Base-by-base conservation (phyloP, 37 sponge, comb jelly and placozoan genomes). In the Spongilla lacustris region DNA sequence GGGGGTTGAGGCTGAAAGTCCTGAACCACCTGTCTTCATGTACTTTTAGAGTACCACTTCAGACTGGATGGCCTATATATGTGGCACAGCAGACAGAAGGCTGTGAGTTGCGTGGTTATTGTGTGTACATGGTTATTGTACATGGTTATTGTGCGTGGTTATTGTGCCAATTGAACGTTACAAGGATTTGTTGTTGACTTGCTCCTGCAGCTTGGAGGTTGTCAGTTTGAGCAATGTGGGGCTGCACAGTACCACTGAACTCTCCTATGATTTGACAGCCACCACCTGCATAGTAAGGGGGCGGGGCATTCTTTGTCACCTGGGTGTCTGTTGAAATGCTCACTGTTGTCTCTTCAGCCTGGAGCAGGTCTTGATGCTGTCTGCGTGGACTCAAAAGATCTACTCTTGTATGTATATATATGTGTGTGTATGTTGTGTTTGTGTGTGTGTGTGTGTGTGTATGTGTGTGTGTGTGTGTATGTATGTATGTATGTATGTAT, bases 381-480 rank as follows among this genome's bases (percentile, higher is more conserved):
- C 73, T 72, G 13, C 11, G 30, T 32, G 30, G 8, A 25, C 30
- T 9, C 13, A 4, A 72, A 31, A 72, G 73, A 72, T 11, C 30
- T 32, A 1, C 30, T 72, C 14, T 11, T 72, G 27, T 36, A 36
- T 35, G 27, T 48, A 78, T 67, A 31, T 74, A 71, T 12, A 69
- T 81, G 81, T 12, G 71, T 81, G 84, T 74, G 66, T 84, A 73
- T 72, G 84, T 73, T 72, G 84, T 83, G 84, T 83, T 48, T 73
- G 84, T 36, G 84, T 83, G 84, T 72, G 84, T 83, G 74, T 36
- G 74, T 71, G 74, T 36, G 84, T 83, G 74, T 72, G 84, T 83
- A 74, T 83, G 84, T 83, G 74, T 71, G 84, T 4, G 74, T 81
- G 81, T 81, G 81, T 81, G 68, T 30, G 81, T 34, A 69, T 28